These are phyloP conservation scores for Coptodon rendalli DNA, from an alignment of 2,113 vertebrate species.

Conservation along the genomic window DNA sequence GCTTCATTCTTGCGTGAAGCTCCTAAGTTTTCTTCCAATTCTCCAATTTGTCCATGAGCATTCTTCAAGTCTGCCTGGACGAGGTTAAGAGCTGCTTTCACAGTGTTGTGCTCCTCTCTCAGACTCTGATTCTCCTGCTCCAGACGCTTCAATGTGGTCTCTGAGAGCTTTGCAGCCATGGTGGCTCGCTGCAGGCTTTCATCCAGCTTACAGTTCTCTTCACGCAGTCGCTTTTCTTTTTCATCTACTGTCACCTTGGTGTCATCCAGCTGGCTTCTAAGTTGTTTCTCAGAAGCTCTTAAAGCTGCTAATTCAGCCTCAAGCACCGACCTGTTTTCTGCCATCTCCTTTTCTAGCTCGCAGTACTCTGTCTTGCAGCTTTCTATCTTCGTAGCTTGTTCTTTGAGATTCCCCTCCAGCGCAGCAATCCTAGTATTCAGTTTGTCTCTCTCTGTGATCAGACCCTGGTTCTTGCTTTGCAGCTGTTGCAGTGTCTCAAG, in stretches of 20 bases:
- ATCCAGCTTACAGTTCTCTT: conserved; percentile 75
- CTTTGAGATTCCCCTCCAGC: conserved; percentile 62
- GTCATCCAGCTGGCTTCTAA: conserved; percentile 70
- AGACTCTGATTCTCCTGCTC: conserved; percentile 75
- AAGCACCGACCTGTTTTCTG: conserved; percentile 52
- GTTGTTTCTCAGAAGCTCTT: conserved; percentile 79
- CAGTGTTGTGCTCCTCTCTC: conserved; percentile 73
- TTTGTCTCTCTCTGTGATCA: conserved; percentile 69
- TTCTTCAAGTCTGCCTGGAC: conserved; percentile 76
- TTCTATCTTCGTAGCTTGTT: conserved; percentile 52
- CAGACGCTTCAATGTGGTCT: conserved; percentile 66
- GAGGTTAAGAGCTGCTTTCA: conserved; percentile 62
- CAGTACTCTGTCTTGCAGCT: conserved; percentile 43
- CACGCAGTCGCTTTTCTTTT: conserved; percentile 72
- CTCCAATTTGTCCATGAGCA: conserved; percentile 68
- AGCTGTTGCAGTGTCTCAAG: conserved; percentile 65
- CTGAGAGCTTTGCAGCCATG: conserved; percentile 65
- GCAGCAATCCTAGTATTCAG: conserved; percentile 59
- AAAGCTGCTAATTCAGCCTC: conserved; percentile 68
- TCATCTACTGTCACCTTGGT: conserved; percentile 66
- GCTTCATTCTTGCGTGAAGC: conserved; percentile 71
- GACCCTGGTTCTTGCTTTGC: conserved; percentile 70
- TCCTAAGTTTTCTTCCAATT: conserved; percentile 75
- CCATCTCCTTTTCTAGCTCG: conserved; percentile 62
- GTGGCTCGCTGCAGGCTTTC: conserved; percentile 77